Base-by-base conservation (phyloP, 2,113 vertebrate genomes). In the Pluvianellus socialis region DNA sequence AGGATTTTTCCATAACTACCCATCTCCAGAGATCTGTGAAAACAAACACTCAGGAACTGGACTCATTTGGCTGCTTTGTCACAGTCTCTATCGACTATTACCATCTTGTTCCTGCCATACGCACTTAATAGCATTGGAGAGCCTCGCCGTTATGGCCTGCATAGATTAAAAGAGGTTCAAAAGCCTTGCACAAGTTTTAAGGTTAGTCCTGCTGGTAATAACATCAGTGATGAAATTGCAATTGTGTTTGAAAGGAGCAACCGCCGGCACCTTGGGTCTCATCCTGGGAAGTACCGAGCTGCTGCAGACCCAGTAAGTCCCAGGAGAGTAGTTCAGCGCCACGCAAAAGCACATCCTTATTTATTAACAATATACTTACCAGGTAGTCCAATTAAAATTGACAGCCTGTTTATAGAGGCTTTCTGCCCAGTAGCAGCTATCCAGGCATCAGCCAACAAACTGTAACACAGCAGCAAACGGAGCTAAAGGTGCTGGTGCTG, bases 301-400 rank as follows among this genome's bases (percentile, higher is more conserved):
- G 63, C 73, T 47, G 55, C 72, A 94, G 77, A 24, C 67, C 35
- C 30, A 24, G 26, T 12, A 70, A 74, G 38, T 35, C 75, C 73
- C 75, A 71, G 47, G 93, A 84, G 73, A 86, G 35, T 35, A 56
- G 62, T 65, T 86, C 85, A 88, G 58, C 2, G 3, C 58, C 47
- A 30, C 0, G 6, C 23, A 74, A 77, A 93, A 84, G 9, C 47
- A 49, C 47, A 42, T 49, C 53, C 94, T 95, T 97, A 50, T 97
- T 93, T 96, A 95, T 66, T 95, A 92, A 92, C 86, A 70, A 67
- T 67, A 65, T 49, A 93, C 91, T 96, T 96, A 90, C 19, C 47
- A 65, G 33, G 45, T 81, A 90, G 61, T 72, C 92, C 89, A 88
- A 86, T 94, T 97, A 93, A 93, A 88, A 66, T 15, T 88, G 67